phyloP scores from a whole-genome alignment of 2,797 vertebrate species.

The Lophotriccus pileatus region DNA sequence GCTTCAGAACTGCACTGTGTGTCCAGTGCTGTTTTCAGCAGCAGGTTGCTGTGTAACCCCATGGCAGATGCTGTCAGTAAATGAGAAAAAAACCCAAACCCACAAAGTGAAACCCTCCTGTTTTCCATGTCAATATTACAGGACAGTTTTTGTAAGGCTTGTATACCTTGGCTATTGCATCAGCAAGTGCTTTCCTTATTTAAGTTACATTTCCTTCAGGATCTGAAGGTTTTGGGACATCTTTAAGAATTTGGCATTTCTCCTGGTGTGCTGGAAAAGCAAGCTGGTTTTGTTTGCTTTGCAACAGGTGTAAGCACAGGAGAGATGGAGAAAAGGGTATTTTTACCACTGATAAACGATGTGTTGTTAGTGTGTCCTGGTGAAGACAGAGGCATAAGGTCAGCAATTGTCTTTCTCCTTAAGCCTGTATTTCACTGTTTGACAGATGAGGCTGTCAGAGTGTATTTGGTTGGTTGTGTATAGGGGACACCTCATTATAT shows the following conservation, averaged over 20 bases:
- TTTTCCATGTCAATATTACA: background rate
- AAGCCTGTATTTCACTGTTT: background rate
- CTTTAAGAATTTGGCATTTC: background rate
- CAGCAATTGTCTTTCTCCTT: background rate
- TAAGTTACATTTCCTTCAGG: background rate
- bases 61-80: background rate
- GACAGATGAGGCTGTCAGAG: conserved; percentile 21
- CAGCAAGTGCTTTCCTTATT: background rate
- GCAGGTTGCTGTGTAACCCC: background rate
- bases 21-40: background rate
- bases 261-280: background rate
- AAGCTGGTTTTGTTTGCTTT: background rate
- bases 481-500: conserved; percentile 48
- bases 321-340: background rate
- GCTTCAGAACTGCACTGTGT: background rate
- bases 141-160: background rate
- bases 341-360: background rate
- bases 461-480: background rate
- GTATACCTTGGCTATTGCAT: background rate
- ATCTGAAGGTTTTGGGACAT: background rate
- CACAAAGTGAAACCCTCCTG: background rate
- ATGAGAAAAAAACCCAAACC: background rate
- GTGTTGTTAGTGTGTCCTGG: background rate
- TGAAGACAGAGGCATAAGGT: background rate
- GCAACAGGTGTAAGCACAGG: background rate